Conservation (phyloP, 2,888 invertebrate genomes). For the Eurytoma californica region DNA sequence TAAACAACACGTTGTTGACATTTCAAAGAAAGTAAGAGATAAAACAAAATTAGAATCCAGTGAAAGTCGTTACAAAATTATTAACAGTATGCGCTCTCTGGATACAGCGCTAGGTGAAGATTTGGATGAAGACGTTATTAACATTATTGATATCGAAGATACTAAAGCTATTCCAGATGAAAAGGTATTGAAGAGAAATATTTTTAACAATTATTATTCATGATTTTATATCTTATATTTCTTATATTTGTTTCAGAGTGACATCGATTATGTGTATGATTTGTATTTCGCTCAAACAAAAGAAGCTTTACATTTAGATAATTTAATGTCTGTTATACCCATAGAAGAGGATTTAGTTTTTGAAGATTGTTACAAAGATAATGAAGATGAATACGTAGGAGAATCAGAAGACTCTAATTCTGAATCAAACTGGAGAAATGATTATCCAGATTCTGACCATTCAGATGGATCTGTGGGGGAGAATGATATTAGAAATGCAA, state of each 20-base stretch:
- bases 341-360: conserved; percentile 74
- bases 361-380: conserved; percentile 62
- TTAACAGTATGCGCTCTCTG: conserved; percentile 78
- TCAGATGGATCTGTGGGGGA: conserved; percentile 79
- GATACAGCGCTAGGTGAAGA: conserved; percentile 61
- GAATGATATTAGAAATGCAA: conserved; percentile 80
- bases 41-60: conserved; percentile 75
- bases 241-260: conserved; percentile 56
- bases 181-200: conserved; percentile 22
- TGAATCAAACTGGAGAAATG: conserved; percentile 86
- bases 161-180: conserved; percentile 52
- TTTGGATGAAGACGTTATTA: conserved; percentile 70
- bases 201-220: conserved; percentile 5
- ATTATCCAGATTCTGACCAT: conserved; percentile 84
- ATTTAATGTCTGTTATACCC: conserved; percentile 70
- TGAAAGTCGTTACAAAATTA: conserved; percentile 79
- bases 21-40: conserved; percentile 75
- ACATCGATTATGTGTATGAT: conserved; percentile 79
- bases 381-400: conserved; percentile 63
- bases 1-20: conserved; percentile 75
- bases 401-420: conserved; percentile 86
- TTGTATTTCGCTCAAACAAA: conserved; percentile 77
- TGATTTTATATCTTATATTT: conserved; percentile 14
- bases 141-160: conserved; percentile 79
- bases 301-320: conserved; percentile 65